A percentile compares a stretch with the other conserved stretches of the same genome.
phyloP scores from a whole-genome alignment of 2,888 invertebrate species.

The Leucoptera coffeella region DNA sequence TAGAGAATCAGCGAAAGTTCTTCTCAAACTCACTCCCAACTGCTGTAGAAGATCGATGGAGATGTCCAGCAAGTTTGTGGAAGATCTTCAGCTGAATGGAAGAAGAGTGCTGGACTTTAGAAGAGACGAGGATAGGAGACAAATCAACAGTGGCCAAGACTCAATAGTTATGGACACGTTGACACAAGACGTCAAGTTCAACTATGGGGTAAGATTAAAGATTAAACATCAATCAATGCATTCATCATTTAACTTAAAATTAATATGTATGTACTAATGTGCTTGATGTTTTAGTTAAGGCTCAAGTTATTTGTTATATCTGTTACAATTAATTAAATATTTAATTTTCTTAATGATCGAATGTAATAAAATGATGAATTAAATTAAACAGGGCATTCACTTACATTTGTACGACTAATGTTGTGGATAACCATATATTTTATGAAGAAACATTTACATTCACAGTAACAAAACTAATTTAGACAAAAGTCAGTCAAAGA shows the following conservation, averaged over 20 bases:
- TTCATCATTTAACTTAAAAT: background rate
- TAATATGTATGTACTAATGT: background rate
- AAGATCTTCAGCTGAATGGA: slow-evolving; percentile 27
- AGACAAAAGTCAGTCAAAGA: too few species aligned
- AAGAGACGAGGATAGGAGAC: slow-evolving; percentile 17
- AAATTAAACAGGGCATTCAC: background rate
- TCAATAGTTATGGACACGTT: slow-evolving; percentile 35
- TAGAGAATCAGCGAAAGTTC: too few species aligned
- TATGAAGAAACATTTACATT: too few species aligned
- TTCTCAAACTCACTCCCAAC: too few species aligned
- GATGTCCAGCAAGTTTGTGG: too few species aligned
- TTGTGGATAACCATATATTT: background rate
- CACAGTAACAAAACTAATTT: too few species aligned
- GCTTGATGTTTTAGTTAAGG: background rate
- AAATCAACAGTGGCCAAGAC: slow-evolving; percentile 24
- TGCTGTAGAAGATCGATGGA: too few species aligned
- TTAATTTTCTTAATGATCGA: background rate
- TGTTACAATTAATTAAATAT: too few species aligned
- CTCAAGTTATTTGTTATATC: too few species aligned
- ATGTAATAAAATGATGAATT: too few species aligned
- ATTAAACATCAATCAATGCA: background rate
- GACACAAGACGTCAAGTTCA: slow-evolving; percentile 31
- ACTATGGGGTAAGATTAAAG: slow-evolving; percentile 37
- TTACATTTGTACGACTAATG: background rate
- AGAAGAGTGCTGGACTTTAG: slow-evolving; percentile 24